phyloP scores from a whole-genome alignment of 2,888 invertebrate genomes.

The Lomographa bimaculata region DNA sequence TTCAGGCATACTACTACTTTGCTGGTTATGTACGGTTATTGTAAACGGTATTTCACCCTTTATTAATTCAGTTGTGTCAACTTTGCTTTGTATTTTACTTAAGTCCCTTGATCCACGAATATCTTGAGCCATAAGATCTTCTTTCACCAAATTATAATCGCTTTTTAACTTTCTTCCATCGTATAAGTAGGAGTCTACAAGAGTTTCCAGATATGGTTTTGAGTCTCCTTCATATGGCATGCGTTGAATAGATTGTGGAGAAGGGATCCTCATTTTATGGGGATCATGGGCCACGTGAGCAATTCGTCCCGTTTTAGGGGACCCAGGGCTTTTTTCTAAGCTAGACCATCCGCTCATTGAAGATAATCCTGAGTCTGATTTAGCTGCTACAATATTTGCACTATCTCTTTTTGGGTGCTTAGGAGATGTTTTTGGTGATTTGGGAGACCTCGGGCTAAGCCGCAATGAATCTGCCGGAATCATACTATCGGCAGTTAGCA shows the following conservation, averaged over 20 bases:
- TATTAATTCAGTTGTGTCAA: conserved; percentile 52
- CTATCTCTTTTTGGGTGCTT: conserved; percentile 86
- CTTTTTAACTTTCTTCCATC: conserved; percentile 60
- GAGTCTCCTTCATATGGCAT: conserved; percentile 65
- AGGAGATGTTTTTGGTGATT: conserved; percentile 88
- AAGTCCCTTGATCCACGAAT: conserved; percentile 56
- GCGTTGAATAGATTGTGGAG: conserved; percentile 69
- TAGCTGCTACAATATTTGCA: conserved; percentile 87
- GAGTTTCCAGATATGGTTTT: conserved; percentile 81
- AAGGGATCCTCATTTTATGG: conserved; percentile 68
- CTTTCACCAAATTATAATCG: conserved; percentile 57
- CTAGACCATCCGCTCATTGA: conserved; percentile 95
- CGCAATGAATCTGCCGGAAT: conserved; percentile 75
- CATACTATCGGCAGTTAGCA: conserved; percentile 57
- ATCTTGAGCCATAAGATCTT: conserved; percentile 54
- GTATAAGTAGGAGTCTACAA: conserved; percentile 78
- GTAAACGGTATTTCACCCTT: conserved; percentile 60
- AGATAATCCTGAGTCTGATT: conserved; percentile 93
- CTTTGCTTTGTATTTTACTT: conserved; percentile 57
- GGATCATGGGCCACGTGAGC: conserved; percentile 64
- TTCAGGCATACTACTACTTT: conserved; percentile 64
- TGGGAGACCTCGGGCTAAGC: conserved; percentile 88
- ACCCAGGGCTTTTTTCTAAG: conserved; percentile 92
- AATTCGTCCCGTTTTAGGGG: conserved; percentile 85
- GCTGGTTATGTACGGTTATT: conserved; percentile 51